phyloP scores from a whole-genome alignment of 1,140 invertebrate genomes.

The Polypedilum pembai region DNA sequence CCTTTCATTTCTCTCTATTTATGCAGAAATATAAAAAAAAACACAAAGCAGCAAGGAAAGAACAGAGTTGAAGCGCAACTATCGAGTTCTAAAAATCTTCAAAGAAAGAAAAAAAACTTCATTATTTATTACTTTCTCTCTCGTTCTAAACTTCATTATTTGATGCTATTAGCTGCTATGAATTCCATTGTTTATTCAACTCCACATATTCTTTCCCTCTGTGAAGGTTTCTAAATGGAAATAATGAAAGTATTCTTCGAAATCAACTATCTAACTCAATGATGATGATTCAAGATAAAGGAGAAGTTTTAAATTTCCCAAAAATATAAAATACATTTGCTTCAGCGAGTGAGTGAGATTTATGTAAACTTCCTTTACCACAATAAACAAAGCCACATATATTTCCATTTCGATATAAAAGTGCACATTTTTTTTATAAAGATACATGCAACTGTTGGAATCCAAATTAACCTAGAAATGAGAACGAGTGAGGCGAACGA shows the following conservation, averaged over 20 bases:
- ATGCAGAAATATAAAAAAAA: not conserved
- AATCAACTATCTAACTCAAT: too few species aligned
- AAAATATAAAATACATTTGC: not conserved
- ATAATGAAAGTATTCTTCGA: not conserved
- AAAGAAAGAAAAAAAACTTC: not conserved
- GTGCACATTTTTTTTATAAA: not conserved
- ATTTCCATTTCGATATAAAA: not conserved
- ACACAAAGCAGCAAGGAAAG: not conserved
- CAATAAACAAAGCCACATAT: constrained; percentile 11
- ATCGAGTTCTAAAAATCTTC: constrained; percentile 18
- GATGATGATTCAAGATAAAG: too few species aligned
- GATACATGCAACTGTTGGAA: constrained; percentile 14
- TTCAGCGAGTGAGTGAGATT: not conserved
- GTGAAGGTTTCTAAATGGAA: not conserved
- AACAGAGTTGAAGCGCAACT: not conserved
- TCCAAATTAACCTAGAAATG: constrained; percentile 12
- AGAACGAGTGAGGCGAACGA: not conserved
- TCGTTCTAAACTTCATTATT: not conserved
- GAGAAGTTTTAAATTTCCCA: not conserved
- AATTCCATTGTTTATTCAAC: constrained; percentile 6
- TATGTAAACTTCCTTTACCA: constrained; percentile 17
- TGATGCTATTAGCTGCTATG: not conserved
- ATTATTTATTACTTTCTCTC: not conserved
- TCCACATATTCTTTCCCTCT: not conserved
- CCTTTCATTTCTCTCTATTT: not conserved